phyloP scores from a whole-genome alignment of 2,888 invertebrate genomes.

The Argyra leucocephala region DNA sequence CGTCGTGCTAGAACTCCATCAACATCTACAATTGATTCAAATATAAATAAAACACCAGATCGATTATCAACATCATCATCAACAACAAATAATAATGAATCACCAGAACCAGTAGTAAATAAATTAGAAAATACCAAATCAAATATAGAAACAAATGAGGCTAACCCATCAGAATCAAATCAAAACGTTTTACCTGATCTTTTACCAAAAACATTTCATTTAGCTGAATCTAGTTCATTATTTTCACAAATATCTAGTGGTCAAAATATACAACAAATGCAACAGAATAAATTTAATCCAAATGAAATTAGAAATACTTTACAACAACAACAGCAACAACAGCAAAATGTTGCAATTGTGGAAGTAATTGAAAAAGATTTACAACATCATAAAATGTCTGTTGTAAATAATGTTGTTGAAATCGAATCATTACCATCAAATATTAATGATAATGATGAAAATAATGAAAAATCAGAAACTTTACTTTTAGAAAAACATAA shows the following conservation, averaged over 20 bases:
- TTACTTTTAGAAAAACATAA: conserved; percentile 48
- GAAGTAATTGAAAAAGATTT: conserved; percentile 62
- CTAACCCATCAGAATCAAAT: conserved; percentile 25
- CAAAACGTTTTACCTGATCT: conserved; percentile 44
- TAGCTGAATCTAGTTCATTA: conserved; percentile 57
- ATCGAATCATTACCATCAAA: background rate
- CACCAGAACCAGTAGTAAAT: conserved; percentile 14
- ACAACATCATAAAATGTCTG: conserved; percentile 53
- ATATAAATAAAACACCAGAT: conserved; percentile 17
- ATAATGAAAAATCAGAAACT: conserved; percentile 32
- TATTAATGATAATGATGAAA: conserved; percentile 23
- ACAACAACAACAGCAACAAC: conserved; percentile 22
- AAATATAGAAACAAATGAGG: conserved; percentile 16
- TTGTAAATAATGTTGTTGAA: conserved; percentile 29
- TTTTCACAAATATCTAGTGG: conserved; percentile 58
- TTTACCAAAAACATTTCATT: conserved; percentile 52
- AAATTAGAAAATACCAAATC: conserved; percentile 16
- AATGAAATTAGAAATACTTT: conserved; percentile 30
- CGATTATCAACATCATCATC: background rate
- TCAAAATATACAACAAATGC: conserved; percentile 11
- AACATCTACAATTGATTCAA: conserved; percentile 31
- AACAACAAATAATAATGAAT: background rate
- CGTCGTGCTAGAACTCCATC: conserved; percentile 41
- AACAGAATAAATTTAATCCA: conserved; percentile 19
- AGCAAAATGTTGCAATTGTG: conserved; percentile 46